Percentiles rank a stretch among this genome's conserved stretches.
Conservation (phyloP, 2,797 vertebrate genomes). For the Sebastolobus altivelis region DNA sequence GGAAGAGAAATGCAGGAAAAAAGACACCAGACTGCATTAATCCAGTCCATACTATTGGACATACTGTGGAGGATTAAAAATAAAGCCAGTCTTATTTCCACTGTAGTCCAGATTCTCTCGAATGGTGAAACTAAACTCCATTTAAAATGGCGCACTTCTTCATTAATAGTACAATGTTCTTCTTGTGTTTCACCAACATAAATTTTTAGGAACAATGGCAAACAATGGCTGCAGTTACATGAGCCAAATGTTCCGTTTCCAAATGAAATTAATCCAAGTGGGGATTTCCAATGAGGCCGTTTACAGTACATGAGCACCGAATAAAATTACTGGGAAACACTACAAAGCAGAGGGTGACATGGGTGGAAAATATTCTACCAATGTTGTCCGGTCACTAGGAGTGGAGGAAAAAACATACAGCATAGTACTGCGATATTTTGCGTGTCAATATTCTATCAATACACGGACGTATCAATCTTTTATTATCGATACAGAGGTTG, state of each 20-base stretch:
- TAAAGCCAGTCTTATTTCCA: background rate
- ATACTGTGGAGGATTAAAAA: constrained; percentile 12
- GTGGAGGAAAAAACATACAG: too few species aligned
- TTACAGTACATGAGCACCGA: constrained; percentile 8
- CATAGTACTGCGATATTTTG: too few species aligned
- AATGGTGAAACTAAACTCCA: background rate
- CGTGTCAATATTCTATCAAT: too few species aligned
- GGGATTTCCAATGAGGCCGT: constrained; percentile 35
- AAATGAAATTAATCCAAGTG: constrained; percentile 52
- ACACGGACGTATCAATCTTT: too few species aligned
- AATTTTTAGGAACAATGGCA: background rate
- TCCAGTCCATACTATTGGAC: background rate
- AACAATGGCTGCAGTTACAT: constrained; percentile 27
- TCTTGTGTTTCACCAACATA: background rate
- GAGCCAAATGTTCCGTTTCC: constrained; percentile 38
- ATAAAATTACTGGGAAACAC: constrained; percentile 12
- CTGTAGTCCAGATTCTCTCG: background rate
- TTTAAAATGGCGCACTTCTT: background rate
- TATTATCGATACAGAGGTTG: too few species aligned
- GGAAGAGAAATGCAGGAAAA: background rate
- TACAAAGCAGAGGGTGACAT: background rate
- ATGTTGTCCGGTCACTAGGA: background rate
- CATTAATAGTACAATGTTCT: constrained; percentile 2
- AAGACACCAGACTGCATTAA: constrained; percentile 3
- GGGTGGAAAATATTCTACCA: constrained; percentile 12